Percentiles rank a stretch among this genome's conserved stretches.
These are phyloP conservation scores for Alectoris magna DNA, from an alignment of 2,797 vertebrate species.

Conservation along the genomic window DNA sequence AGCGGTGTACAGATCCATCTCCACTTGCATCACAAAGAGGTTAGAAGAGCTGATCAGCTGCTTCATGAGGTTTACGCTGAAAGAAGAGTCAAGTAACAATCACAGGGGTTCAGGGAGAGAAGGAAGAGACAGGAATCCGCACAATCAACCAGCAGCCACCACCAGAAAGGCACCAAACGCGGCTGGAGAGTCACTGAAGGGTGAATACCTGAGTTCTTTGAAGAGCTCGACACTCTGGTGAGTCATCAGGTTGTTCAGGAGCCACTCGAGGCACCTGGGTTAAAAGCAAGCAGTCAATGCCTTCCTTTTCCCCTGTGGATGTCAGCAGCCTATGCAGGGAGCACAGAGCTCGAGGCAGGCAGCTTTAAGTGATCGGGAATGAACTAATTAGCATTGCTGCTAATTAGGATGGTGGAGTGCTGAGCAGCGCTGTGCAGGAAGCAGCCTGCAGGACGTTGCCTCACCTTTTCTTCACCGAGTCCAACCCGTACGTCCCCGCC, in stretches of 20 bases:
- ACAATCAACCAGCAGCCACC: not conserved
- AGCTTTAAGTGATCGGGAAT: not conserved
- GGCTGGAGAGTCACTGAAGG: not conserved
- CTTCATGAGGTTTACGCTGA: conserved; percentile 91
- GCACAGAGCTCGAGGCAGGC: not conserved
- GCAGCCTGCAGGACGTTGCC: no score
- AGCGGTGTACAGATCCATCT: conserved; percentile 98
- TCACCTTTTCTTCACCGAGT: conserved; percentile 94
- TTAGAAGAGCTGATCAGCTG: conserved; percentile 94
- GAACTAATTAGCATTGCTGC: not conserved
- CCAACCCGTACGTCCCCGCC: conserved; percentile 92
- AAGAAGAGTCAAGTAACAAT: not conserved
- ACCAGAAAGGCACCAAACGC: no score
- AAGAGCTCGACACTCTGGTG: conserved; percentile 96
- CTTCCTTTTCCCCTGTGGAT: not conserved
- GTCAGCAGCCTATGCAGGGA: not conserved
- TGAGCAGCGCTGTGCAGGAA: no score
- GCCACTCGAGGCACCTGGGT: conserved; percentile 96
- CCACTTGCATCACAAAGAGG: conserved; percentile 98
- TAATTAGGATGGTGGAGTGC: no score
- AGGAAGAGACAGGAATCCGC: not conserved
- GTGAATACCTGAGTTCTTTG: conserved; percentile 92
- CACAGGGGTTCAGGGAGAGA: not conserved
- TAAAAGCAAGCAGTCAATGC: not conserved
- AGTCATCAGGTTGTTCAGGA: conserved; percentile 98